Evolutionary conservation across 2,797 vertebrate species (phyloP).

Genomic region (Danio kyathit): DNA sequence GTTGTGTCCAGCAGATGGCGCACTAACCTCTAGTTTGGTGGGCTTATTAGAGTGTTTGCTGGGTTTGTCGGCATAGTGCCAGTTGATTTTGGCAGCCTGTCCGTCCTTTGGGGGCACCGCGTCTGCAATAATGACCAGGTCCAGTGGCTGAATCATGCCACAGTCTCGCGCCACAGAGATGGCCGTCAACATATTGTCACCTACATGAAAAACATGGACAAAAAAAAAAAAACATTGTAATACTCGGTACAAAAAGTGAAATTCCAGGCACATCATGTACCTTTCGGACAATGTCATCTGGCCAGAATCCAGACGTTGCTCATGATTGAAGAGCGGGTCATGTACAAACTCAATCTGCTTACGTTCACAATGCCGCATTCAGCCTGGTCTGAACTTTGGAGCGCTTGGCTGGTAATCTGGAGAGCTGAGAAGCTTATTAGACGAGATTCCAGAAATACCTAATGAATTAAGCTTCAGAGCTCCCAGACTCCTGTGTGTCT

Average conservation of each 20-base stretch:
- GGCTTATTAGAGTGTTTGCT: constrained; percentile 76
- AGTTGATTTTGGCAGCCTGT: constrained; percentile 92
- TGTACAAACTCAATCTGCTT: constrained; percentile 40
- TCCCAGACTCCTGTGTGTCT: constrained; percentile 27
- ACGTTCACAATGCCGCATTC: constrained; percentile 33
- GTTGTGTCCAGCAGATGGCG: constrained; percentile 48
- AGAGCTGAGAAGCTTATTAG: constrained; percentile 54
- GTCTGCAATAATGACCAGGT: constrained; percentile 95
- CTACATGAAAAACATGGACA: constrained; percentile 69
- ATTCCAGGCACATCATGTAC: too few relatives aligned
- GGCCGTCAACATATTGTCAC: constrained; percentile 98
- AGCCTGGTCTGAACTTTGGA: constrained; percentile 44
- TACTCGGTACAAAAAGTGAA: background rate
- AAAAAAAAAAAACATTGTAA: background rate
- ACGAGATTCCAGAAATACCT: constrained; percentile 58
- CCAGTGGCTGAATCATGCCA: constrained; percentile 95
- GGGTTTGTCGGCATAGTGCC: constrained; percentile 93
- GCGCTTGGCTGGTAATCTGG: constrained; percentile 55
- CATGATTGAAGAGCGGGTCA: constrained; percentile 10
- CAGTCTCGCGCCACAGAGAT: constrained; percentile 98
- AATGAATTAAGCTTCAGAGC: constrained; percentile 46
- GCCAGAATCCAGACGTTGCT: background rate
- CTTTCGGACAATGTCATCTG: background rate
- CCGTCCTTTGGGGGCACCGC: constrained; percentile 93
- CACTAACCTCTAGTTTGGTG: constrained; percentile 83